Percentiles rank a stretch among this genome's conserved stretches.
Evolutionary conservation across 2,797 vertebrate genomes (phyloP).

Genomic region (Mico argentatus): DNA sequence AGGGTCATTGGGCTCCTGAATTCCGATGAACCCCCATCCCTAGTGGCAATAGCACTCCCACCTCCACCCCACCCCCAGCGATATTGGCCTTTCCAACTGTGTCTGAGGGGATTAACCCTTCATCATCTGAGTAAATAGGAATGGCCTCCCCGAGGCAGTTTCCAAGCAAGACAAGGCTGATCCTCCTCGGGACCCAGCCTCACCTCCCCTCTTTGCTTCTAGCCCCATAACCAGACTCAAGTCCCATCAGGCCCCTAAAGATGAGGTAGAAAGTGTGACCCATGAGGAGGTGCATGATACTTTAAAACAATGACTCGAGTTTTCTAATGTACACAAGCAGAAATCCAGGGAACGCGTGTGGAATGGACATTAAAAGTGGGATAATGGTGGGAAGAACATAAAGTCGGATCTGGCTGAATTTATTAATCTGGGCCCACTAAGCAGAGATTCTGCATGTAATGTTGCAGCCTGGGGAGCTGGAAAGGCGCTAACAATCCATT

Average conservation of each 20-base stretch:
- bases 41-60: not conserved
- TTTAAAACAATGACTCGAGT: not conserved
- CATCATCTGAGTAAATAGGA: not conserved
- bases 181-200: not conserved
- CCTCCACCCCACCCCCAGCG: not conserved
- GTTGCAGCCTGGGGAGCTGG: not conserved
- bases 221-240: not conserved
- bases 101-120: not conserved
- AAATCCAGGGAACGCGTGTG: not conserved
- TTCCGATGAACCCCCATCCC: not conserved
- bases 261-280: not conserved
- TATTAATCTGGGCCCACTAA: not conserved
- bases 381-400: not conserved
- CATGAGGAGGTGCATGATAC: not conserved
- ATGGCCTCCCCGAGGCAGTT: not conserved
- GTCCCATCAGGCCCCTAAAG: not conserved
- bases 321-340: not conserved
- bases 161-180: not conserved
- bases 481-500: not conserved
- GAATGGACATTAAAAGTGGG: not conserved
- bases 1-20: not conserved
- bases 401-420: not conserved
- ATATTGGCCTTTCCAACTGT: not conserved
- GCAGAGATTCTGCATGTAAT: not conserved
- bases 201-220: not conserved